Base-by-base conservation (phyloP, 2,113 vertebrate genomes). In the Petaurus breviceps region DNA sequence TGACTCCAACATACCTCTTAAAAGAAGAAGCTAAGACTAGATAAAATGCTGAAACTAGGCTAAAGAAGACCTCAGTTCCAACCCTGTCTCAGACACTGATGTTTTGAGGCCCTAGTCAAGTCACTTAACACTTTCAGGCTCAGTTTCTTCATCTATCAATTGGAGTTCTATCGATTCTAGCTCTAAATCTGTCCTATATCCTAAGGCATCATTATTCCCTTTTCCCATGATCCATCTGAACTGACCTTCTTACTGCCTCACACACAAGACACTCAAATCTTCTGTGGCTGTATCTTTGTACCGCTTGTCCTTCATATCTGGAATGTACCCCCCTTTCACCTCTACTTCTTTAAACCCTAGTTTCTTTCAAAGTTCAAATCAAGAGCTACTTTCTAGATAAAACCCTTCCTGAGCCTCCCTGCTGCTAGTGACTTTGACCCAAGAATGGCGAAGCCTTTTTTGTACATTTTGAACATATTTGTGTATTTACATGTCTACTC, bases 231-330 rank as follows among this genome's bases (percentile, higher is more conserved):
- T 77, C 61, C 61, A 77, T 77, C 14, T 14, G 19, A n/a, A 77
- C 61, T n/a, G 61, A 61, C 31, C 57, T 57, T 57, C 55, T 55
- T 55, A 55, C 12, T n/a, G 61, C 11, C 6, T 4, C 31, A 37
- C 31, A 16, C 14, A n/a, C 4, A 77, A n/a, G 61, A 77, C 61
- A 77, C 31, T 77, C 61, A 77, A n/a, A 19, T 77, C 31, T 77
- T 77, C 37, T n/a, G 11, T 37, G 26, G 10, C 31, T 37, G 37
- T 77, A 77, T 6, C 28, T n/a, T 68, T n/a, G 12, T 1, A 77
- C 14, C 16, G 4, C 14, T n/a, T n/a, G 24, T n/a, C 10, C 12
- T 0, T n/a, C 4, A 77, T n/a, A n/a, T 0, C n/a, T 77, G 31
- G 14, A 77, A 77, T 77, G 14, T 5, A 6, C 61, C 37, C 61